Base-by-base conservation (phyloP, 2,888 invertebrate species). In the Synergus gifuensis region DNA sequence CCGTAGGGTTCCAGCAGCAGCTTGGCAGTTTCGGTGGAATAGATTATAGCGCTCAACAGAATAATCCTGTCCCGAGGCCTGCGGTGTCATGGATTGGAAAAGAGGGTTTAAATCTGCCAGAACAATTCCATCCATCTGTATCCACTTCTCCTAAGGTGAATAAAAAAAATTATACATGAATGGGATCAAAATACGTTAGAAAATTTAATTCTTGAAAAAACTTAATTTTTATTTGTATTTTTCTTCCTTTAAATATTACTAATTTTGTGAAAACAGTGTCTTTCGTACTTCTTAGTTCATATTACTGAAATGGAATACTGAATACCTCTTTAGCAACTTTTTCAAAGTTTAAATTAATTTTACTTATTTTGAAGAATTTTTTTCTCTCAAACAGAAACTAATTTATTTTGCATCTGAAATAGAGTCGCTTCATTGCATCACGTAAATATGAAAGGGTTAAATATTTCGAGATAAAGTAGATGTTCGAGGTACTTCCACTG, bases 21-120 rank as follows among this genome's bases (percentile, higher is more conserved):
- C 81, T 90, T 73, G 88, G 86, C 60, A 90, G 89, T 77, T 85
- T 91, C 83, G 87, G 85, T 36, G 90, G 89, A 78, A 86, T 91
- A 84, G 88, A 91, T 86, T 90, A 88, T 83, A 79, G 87, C 76
- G 81, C 84, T 78, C 85, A 86, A 80, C 69, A 86, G 54, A 83
- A 84, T 83, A 88, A 88, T 87, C 84, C 85, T 44, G 83, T 81
- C 40, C 73, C 84, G 60, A 87, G 87, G 80, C 83, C 87, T 46
- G 77, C 85, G 78, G 84, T 85, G 63, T 82, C 87, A 66, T 88
- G 84, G 14, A 83, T 87, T 76, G 85, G 85, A 77, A 89, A 89
- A 87, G 84, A 86, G 85, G 87, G 87, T 79, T 84, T 89, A 80
- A 86, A 83, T 86, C 79, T 87, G 18, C 83, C 87, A 77, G 88